Evolutionary conservation across 2,888 invertebrate species (phyloP), one percentile per base, ranked within the genome.

Genomic region (Oscheius sp.): DNA sequence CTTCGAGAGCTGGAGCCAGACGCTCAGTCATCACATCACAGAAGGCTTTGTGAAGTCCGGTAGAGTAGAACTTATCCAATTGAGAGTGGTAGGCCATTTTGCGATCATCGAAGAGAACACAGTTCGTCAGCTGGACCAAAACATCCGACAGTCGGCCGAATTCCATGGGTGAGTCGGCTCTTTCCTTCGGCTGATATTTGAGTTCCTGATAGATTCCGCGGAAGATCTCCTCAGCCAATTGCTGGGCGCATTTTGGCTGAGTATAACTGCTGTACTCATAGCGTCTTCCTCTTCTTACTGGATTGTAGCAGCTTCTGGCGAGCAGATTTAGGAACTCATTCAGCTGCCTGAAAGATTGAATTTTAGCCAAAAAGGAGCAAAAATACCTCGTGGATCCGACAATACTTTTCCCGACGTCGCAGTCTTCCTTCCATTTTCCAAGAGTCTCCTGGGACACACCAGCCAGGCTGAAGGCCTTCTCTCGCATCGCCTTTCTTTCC

Each of bases 41-140:
- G 66, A 84, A 79, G 4, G 77, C 81, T 20, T 74, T 65, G 66
- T 84, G 82, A 53, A 82, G 82, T 27, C 82, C 82, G n/a, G 78
- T 69, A 3, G 71, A 70, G 74, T 82, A 82, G 71, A 84, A 84
- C 37, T 69, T 70, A 29, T 75, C 72, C 3, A 74, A 58, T 17
- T 78, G 58, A 0, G 65, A 65, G 10, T 57, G 55, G 53, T 57
- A 48, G 46, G 69, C 63, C 12, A 71, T 31, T 8, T 34, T 58
- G 17, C 48, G 25, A 5, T 77, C 75, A 45, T 82, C 81, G 45
- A 81, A 79, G 20, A 82, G 48, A 20, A 80, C 45, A 2, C 65
- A 37, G 15, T 55, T 67, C n/a, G n/a, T n/a, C 45, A 82, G 50
- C 33, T 78, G 78, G 5, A 52, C 27, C 12, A 78, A 42, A 10